phyloP scores from a whole-genome alignment of 2,113 vertebrate species.

The Melierax canorus region DNA sequence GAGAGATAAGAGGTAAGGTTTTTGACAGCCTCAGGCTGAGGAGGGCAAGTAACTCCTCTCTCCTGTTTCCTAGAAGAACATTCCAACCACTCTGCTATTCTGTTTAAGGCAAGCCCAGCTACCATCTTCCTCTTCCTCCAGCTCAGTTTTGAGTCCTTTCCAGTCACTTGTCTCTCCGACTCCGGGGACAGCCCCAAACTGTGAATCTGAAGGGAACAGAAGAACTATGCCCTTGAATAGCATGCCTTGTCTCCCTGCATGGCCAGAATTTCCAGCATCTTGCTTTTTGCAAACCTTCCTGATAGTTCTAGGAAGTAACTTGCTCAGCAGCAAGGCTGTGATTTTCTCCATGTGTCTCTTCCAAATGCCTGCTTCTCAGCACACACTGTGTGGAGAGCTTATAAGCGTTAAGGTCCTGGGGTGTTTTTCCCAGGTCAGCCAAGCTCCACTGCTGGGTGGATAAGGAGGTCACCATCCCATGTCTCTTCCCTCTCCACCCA shows the following conservation, averaged over 20 bases:
- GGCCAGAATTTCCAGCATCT: not conserved
- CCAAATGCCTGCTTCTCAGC: not conserved
- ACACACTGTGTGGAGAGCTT: not conserved
- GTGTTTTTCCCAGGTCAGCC: not conserved
- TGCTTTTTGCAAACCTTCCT: not conserved
- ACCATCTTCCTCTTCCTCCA: not conserved
- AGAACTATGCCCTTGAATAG: not conserved
- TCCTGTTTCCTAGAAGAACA: not conserved
- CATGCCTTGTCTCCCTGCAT: not conserved
- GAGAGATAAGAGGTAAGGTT: not conserved
- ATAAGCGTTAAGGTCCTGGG: fast-evolving
- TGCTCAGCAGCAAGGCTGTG: not conserved
- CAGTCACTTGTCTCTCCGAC: not conserved
- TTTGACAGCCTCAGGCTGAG: not conserved
- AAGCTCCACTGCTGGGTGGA: not conserved
- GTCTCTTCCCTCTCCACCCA: not conserved
- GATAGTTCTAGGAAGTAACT: not conserved
- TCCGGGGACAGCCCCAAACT: not conserved
- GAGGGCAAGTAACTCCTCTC: not conserved
- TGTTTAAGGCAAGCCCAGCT: not conserved
- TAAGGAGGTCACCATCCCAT: not conserved
- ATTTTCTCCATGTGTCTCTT: not conserved
- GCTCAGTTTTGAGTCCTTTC: not conserved
- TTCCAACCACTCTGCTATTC: not conserved
- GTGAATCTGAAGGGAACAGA: not conserved